Percentiles rank a stretch among this genome's conserved stretches.
Evolutionary conservation across 2,113 vertebrate genomes (phyloP).

Genomic region (Trichechus manatus): DNA sequence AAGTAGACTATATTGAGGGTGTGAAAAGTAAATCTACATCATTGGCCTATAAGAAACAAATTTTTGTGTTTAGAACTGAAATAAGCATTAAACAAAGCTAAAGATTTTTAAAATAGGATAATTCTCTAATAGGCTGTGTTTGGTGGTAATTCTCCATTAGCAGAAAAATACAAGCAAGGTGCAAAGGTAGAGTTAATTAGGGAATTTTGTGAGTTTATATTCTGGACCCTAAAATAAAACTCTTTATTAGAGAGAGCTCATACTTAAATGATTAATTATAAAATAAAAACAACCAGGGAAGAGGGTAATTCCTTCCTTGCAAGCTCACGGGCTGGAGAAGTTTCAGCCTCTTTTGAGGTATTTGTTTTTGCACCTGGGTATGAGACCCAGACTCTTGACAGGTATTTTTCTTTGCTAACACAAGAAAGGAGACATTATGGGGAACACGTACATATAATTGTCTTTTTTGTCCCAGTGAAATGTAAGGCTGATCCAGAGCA

Average conservation of each 20-base stretch:
- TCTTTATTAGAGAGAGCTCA: neutral
- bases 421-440: neutral
- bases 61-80: neutral
- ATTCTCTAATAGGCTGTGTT: neutral
- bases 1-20: neutral
- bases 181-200: neutral
- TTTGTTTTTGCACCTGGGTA: neutral
- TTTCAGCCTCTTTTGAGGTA: neutral
- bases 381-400: neutral
- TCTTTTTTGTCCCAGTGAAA: neutral
- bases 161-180: neutral
- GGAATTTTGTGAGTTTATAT: neutral
- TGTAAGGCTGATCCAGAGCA: neutral
- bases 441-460: neutral
- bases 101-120: slow-evolving; percentile 15
- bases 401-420: neutral
- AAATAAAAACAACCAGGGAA: slow-evolving; percentile 28
- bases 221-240: neutral
- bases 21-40: neutral
- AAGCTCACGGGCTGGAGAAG: neutral
- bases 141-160: slow-evolving; percentile 7
- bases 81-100: neutral
- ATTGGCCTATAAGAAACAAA: neutral
- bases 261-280: neutral
- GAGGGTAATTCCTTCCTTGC: neutral